phyloP scores from a whole-genome alignment of 2,113 vertebrate species.

The Xiphias gladius region DNA sequence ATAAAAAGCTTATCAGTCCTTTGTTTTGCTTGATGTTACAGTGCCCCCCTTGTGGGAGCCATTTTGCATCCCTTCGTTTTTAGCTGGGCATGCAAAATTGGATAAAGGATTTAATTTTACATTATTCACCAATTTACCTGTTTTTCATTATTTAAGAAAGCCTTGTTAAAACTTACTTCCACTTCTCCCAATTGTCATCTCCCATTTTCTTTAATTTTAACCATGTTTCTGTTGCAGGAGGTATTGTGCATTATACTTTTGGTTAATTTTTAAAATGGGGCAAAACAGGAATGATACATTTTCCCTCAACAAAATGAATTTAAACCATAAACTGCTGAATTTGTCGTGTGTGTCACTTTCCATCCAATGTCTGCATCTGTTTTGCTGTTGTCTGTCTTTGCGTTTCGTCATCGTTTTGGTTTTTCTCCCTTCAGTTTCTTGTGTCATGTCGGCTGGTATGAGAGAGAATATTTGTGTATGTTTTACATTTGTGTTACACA shows the following conservation, averaged over 20 bases:
- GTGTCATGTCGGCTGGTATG: constrained; percentile 27
- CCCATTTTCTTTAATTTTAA: constrained; percentile 40
- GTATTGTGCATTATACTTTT: constrained; percentile 25
- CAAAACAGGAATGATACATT: constrained; percentile 30
- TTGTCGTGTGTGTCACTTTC: constrained; percentile 41
- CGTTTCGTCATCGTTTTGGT: neutral
- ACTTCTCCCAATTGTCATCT: constrained; percentile 31
- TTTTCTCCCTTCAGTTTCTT: constrained; percentile 24
- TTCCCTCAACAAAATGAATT: constrained; percentile 19
- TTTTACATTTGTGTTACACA: constrained; percentile 12
- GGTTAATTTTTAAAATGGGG: constrained; percentile 26
- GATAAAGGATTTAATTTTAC: neutral
- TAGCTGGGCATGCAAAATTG: constrained; percentile 44
- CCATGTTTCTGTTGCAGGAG: constrained; percentile 69
- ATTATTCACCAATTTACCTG: neutral
- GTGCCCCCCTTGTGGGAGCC: neutral
- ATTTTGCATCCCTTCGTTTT: constrained; percentile 49
- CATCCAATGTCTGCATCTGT: constrained; percentile 54
- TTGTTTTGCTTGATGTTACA: neutral
- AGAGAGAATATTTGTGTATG: neutral
- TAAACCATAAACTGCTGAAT: constrained; percentile 26
- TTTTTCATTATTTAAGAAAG: constrained; percentile 3
- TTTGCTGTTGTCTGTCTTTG: constrained; percentile 25
- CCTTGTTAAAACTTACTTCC: neutral
- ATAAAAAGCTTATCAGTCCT: neutral